These are phyloP conservation scores for Caenorhabditis afra DNA, from an alignment of 2,888 invertebrate species.

Conservation along the genomic window DNA sequence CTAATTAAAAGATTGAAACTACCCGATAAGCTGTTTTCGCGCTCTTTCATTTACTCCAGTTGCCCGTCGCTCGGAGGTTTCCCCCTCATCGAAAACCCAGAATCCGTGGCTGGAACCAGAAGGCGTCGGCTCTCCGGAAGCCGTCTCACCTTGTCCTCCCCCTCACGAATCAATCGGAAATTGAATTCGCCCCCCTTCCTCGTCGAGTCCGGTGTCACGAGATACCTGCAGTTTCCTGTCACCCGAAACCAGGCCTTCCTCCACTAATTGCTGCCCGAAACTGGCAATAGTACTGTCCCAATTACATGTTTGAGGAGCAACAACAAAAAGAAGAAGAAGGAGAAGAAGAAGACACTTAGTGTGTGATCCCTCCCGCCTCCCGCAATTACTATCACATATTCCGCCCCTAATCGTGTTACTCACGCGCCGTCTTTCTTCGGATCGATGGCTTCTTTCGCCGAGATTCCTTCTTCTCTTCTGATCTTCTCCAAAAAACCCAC, in stretches of 20 bases:
- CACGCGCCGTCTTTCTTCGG: slow-evolving; percentile 12
- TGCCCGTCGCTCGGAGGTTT: slow-evolving; percentile 4
- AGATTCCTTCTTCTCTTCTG: background rate
- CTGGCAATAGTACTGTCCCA: slow-evolving; percentile 18
- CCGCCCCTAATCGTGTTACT: slow-evolving; percentile 54
- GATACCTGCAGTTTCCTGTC: background rate
- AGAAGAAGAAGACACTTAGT: slow-evolving; percentile 2
- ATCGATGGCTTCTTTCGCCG: background rate
- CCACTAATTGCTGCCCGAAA: slow-evolving; percentile 22
- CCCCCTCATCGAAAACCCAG: background rate
- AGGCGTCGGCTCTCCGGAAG: slow-evolving; percentile 8
- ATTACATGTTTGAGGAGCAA: slow-evolving; percentile 32
- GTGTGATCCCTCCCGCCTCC: slow-evolving; percentile 32
- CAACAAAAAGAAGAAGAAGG: too few relatives aligned
- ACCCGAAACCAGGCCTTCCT: slow-evolving; percentile 5
- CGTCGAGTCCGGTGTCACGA: slow-evolving; percentile 81
- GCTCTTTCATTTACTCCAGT: slow-evolving; percentile 11
- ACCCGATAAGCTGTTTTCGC: slow-evolving; percentile 10
- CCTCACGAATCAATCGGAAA: slow-evolving; percentile 31
- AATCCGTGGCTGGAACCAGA: background rate
- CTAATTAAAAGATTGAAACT: slow-evolving; percentile 43
- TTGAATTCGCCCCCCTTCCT: background rate
- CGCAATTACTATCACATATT: slow-evolving; percentile 59
- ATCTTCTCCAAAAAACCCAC: too few relatives aligned
- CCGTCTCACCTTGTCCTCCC: slow-evolving; percentile 21